These are phyloP conservation scores for Elaeidobius kamerunicus DNA, from an alignment of 2,888 invertebrate species.

Conservation along the genomic window DNA sequence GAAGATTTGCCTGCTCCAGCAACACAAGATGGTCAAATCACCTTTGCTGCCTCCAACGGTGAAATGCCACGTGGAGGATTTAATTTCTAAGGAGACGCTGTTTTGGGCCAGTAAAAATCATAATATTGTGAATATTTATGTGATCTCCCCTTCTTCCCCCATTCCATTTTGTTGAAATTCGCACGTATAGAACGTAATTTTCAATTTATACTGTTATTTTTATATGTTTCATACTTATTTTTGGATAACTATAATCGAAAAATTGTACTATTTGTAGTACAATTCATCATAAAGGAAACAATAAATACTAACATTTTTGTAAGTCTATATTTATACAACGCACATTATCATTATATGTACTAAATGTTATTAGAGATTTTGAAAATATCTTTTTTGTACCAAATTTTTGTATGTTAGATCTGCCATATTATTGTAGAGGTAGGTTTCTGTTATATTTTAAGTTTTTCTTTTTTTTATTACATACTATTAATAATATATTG, in stretches of 20 bases:
- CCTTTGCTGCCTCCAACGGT: slow-evolving; percentile 38
- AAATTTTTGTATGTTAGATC: neutral
- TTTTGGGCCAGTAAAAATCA: neutral
- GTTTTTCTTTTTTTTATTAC: neutral
- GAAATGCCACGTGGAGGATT: slow-evolving; percentile 45
- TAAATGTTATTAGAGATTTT: neutral
- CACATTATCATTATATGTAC: neutral
- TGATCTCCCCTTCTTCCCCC: neutral
- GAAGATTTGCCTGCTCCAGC: slow-evolving; percentile 38
- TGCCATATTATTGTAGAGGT: neutral
- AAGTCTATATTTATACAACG: neutral
- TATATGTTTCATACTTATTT: neutral
- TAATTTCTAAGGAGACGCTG: slow-evolving; percentile 37
- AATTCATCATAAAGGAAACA: too few relatives aligned
- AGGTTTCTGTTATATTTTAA: neutral
- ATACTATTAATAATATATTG: too few relatives aligned
- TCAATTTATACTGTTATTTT: neutral
- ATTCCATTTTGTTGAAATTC: neutral
- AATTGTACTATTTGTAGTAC: too few relatives aligned
- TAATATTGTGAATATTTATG: neutral
- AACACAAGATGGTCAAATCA: slow-evolving; percentile 43
- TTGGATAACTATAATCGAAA: too few relatives aligned
- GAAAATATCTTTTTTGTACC: neutral
- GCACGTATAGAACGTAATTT: neutral
- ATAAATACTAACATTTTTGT: too few relatives aligned